Percentiles rank a stretch among this genome's conserved stretches.
Evolutionary conservation across 2,797 vertebrate species (phyloP).

Genomic region (Taenioides sp.): DNA sequence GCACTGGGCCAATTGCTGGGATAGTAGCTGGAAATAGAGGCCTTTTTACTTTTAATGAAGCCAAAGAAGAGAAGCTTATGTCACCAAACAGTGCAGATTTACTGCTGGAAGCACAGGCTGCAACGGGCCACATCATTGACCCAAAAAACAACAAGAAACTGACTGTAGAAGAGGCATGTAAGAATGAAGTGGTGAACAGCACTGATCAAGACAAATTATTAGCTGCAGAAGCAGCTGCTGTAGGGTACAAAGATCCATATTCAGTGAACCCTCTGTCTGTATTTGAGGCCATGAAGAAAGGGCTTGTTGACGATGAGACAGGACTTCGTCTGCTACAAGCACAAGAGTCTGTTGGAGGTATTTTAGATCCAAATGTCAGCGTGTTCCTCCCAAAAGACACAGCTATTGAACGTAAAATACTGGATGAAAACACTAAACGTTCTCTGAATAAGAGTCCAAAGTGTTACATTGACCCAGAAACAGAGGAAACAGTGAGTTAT

Average conservation of each 20-base stretch:
- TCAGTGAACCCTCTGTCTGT: conserved; percentile 83
- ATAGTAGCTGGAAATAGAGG: not conserved
- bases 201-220: not conserved
- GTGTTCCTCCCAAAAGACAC: too few species aligned
- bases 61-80: conserved; percentile 50
- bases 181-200: not conserved
- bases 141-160: not conserved
- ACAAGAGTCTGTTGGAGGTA: not conserved
- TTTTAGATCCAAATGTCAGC: too few species aligned
- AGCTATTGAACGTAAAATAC: too few species aligned
- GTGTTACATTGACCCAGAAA: conserved; percentile 86
- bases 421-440: not conserved
- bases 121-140: conserved; percentile 37
- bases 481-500: conserved; percentile 80
- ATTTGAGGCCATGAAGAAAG: conserved; percentile 64
- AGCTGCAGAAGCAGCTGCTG: not conserved
- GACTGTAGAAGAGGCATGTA: not conserved
- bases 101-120: conserved; percentile 87
- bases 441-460: conserved; percentile 80
- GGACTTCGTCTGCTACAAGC: not conserved
- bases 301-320: conserved; percentile 70
- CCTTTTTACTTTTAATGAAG: not conserved
- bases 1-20: conserved; percentile 7
- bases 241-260: conserved; percentile 77
- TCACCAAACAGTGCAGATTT: conserved; percentile 70